phyloP scores from a whole-genome alignment of 2,888 invertebrate genomes.

The Melinaea marsaeus region DNA sequence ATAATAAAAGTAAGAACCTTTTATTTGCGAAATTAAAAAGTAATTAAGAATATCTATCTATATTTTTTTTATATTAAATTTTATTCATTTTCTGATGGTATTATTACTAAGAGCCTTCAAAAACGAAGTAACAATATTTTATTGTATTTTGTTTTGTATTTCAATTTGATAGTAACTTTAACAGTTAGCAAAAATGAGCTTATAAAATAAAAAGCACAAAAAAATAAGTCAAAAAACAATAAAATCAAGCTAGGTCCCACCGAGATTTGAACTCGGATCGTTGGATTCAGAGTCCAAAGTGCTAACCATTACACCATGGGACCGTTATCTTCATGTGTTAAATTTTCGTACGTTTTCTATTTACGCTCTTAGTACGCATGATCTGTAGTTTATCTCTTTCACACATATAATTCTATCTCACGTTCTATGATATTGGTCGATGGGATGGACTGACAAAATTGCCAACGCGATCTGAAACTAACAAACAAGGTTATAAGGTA shows the following conservation, averaged over 20 bases:
- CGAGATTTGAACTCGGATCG: conserved; percentile 90
- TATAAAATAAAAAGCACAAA: conserved; percentile 6
- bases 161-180: no score
- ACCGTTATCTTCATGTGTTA: conserved; percentile 32
- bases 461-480: background rate
- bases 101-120: conserved; percentile 8
- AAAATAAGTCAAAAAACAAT: conserved; percentile 10
- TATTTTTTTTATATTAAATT: no score
- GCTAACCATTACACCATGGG: conserved; percentile 84
- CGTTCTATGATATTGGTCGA: conserved; percentile 7
- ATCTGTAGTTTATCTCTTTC: conserved; percentile 26
- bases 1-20: conserved; percentile 21
- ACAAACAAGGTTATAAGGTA: background rate
- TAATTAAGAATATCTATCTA: no score
- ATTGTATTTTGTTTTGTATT: background rate
- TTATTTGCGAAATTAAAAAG: background rate
- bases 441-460: background rate
- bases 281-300: conserved; percentile 85
- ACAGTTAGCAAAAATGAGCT: background rate
- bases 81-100: no score
- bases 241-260: conserved; percentile 79
- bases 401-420: conserved; percentile 9
- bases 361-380: conserved; percentile 26
- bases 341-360: conserved; percentile 12
- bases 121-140: background rate